Conservation (phyloP, 2,888 invertebrate species). For the Tuberolachnus salignus region DNA sequence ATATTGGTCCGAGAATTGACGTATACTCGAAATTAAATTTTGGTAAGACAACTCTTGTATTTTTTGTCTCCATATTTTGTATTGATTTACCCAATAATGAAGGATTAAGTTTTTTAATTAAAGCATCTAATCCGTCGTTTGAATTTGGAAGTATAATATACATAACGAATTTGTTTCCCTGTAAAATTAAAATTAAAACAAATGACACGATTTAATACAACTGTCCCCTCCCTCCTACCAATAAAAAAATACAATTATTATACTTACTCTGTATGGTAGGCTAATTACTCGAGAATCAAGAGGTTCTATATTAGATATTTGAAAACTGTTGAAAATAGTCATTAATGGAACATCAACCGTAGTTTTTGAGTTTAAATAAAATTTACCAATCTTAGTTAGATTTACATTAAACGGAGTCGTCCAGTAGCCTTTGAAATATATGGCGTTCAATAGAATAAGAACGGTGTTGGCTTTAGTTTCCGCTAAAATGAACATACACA, state of each 20-base stretch:
- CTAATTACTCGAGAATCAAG: conserved; percentile 74
- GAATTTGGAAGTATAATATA: conserved; percentile 74
- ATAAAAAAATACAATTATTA: not conserved
- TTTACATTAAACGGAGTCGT: conserved; percentile 69
- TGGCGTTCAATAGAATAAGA: conserved; percentile 76
- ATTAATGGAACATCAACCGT: conserved; percentile 72
- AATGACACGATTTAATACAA: no score
- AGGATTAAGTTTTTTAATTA: conserved; percentile 69
- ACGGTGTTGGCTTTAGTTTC: conserved; percentile 66
- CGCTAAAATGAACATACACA: conserved; percentile 62
- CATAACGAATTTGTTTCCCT: conserved; percentile 78
- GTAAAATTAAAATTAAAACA: conserved; percentile 59
- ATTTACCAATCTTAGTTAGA: conserved; percentile 62
- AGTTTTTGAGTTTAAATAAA: conserved; percentile 69
- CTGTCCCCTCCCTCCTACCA: not conserved
- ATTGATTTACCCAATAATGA: conserved; percentile 67
- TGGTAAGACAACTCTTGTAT: conserved; percentile 72
- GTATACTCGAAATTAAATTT: conserved; percentile 78
- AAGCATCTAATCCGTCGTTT: conserved; percentile 68
- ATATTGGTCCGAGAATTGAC: conserved; percentile 68
- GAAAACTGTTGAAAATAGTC: conserved; percentile 70
- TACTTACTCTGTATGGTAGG: conserved; percentile 75
- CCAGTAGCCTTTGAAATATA: conserved; percentile 85
- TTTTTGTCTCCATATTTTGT: conserved; percentile 67
- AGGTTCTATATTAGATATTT: conserved; percentile 68